These are phyloP conservation scores for Bombyx mandarina DNA, from an alignment of 1,140 invertebrate genomes.

Conservation along the genomic window DNA sequence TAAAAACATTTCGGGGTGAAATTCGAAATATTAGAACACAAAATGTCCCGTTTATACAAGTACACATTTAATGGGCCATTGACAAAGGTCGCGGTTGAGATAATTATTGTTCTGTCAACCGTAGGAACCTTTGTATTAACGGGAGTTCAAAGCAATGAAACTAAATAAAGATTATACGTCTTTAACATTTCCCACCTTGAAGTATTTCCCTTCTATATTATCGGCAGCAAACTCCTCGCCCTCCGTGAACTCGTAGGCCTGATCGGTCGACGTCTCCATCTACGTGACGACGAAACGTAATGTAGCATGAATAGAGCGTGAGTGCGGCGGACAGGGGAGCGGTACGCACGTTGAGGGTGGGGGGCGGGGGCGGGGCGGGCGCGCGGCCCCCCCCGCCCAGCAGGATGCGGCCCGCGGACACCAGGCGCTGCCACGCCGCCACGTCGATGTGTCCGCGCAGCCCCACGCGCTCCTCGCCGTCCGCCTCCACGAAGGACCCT, in stretches of 20 bases:
- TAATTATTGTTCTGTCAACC: too few relatives aligned
- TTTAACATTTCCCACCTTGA: conserved; percentile 48
- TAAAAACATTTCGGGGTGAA: too few relatives aligned
- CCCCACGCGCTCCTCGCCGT: conserved; percentile 62
- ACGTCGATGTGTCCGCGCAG: conserved; percentile 68
- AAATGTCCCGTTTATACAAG: too few relatives aligned
- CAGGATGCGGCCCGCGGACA: conserved; percentile 60
- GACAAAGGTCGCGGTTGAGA: too few relatives aligned
- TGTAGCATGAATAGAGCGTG: neutral
- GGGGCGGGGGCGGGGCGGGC: conserved; percentile 8
- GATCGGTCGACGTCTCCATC: conserved; percentile 45
- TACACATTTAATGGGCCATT: too few relatives aligned
- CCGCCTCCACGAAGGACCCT: conserved; percentile 67
- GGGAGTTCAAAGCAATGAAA: too few relatives aligned
- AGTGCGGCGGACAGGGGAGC: conserved; percentile 9
- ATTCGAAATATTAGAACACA: too few relatives aligned
- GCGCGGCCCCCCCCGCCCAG: conserved; percentile 43
- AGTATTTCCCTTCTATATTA: conserved; percentile 61
- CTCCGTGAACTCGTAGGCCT: conserved; percentile 50
- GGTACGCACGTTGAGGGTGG: conserved; percentile 8
- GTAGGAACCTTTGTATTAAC: too few relatives aligned
- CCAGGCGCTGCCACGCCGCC: conserved; percentile 73
- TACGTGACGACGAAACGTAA: conserved; percentile 11
- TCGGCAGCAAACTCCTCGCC: conserved; percentile 48
- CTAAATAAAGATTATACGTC: too few relatives aligned